Evolutionary conservation across 2,797 vertebrate genomes (phyloP), one percentile per base, ranked within the genome.

Genomic region (Catostomus latipinnis): DNA sequence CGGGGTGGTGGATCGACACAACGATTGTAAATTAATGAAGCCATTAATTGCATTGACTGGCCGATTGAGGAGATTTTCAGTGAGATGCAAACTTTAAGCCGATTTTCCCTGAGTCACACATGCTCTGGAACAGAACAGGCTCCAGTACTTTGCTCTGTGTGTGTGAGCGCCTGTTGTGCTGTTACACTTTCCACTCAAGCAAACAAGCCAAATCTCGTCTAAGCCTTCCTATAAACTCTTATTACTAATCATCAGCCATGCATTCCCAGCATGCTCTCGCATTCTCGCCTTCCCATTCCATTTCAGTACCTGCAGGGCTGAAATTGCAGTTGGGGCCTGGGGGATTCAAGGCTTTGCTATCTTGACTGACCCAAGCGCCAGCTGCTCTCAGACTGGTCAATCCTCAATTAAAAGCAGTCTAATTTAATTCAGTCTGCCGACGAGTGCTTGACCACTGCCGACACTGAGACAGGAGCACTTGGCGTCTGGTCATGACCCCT

Each of bases 341-440:
- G 90, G 91, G 93, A 89, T 91, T 91, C 80, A 76, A 12, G 18
- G 86, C 82, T 88, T 87, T 82, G 90, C 84, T 89, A 87, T 89
- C 85, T 74, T 76, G 86, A 83, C 76, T 92, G 92, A 93, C 93
- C 92, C 90, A 88, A 76, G 87, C 82, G 54, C 87, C 85, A 89
- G 86, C 90, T 87, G 90, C 92, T 91, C 91, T 91, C 92, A 93
- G 93, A 94, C 92, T 86, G 93, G 92, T 94, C 93, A 94, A 93
- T 94, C 92, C 92, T 90, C 92, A 93, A 94, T 94, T 94, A 93
- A 92, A 93, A 92, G 91, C 90, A 86, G 91, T 93, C 91, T 92
- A 94, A 94, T 93, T 93, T 89, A 90, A 94, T 94, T 93, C 87
- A 82, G 74, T 86, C 90, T 91, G 85, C 90, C 88, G 82, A 86